A percentile compares a stretch with the other conserved stretches of the same genome.
These are phyloP conservation scores for Protomyctophum bolini DNA, from an alignment of 2,113 vertebrate species.

Conservation along the genomic window DNA sequence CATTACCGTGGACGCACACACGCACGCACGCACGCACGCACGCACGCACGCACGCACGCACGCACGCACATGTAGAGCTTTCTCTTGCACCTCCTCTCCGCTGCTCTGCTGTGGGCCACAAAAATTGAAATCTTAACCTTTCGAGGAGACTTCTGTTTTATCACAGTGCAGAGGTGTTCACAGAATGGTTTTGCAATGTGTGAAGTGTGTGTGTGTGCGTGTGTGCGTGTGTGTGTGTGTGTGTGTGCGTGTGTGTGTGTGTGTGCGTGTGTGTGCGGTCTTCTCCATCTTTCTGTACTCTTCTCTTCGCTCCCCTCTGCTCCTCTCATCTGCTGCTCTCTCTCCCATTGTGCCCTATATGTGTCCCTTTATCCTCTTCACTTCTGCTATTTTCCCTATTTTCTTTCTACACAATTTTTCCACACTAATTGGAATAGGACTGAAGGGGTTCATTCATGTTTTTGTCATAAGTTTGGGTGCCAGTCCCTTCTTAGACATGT, in stretches of 20 bases:
- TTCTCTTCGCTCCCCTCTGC: constrained; percentile 46
- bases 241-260: constrained; percentile 1
- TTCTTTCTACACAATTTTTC: too few species aligned
- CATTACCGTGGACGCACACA: neutral
- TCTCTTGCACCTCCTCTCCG: constrained; percentile 24
- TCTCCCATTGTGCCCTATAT: neutral
- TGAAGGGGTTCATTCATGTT: too few species aligned
- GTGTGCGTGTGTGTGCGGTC: too few species aligned
- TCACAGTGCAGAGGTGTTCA: constrained; percentile 58
- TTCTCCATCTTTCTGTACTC: constrained; percentile 18
- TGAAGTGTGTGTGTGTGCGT: constrained; percentile 13
- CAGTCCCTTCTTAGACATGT: too few species aligned
- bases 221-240: constrained; percentile 4
- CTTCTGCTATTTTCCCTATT: neutral
- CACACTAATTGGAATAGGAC: too few species aligned
- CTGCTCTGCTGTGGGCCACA: constrained; percentile 49
- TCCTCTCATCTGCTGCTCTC: constrained; percentile 38
- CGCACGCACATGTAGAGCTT: constrained; percentile 29
- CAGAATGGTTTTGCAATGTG: constrained; percentile 19
- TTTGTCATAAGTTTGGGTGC: too few species aligned
- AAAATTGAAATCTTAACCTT: constrained; percentile 75
- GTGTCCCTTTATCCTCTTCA: constrained; percentile 64
- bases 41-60: constrained; percentile 10
- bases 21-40: neutral
- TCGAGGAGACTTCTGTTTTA: constrained; percentile 75